These are phyloP conservation scores for Triplophysa siluroides DNA, from an alignment of 2,113 vertebrate species.

Conservation along the genomic window DNA sequence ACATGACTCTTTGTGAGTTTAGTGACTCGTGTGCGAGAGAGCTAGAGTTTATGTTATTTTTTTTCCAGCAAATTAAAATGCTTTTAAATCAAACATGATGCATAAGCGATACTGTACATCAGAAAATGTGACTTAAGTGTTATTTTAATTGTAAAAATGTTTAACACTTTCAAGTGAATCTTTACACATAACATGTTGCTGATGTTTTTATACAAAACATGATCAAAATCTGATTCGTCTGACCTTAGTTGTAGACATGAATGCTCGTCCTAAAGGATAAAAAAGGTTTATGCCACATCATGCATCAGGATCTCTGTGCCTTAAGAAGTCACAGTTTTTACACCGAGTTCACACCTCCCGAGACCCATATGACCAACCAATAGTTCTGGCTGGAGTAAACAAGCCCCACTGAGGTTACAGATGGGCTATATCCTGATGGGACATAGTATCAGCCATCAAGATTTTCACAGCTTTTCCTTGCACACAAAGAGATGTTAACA, in stretches of 20 bases:
- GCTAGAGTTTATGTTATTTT: no score
- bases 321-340: slow-evolving; percentile 37
- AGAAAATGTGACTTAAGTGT: no score
- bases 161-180: no score
- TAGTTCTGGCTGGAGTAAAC: slow-evolving; percentile 22
- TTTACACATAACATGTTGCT: no score
- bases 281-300: neutral
- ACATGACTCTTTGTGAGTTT: neutral
- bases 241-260: neutral
- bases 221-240: neutral
- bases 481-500: slow-evolving; percentile 40
- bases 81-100: no score
- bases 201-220: neutral
- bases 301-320: neutral
- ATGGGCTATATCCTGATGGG: slow-evolving; percentile 22
- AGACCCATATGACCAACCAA: slow-evolving; percentile 13
- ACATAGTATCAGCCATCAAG: slow-evolving; percentile 31
- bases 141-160: no score
- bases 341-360: slow-evolving; percentile 37
- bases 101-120: no score
- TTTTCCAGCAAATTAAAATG: neutral
- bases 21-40: neutral
- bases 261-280: neutral
- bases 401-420: slow-evolving; percentile 23
- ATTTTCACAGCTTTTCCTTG: slow-evolving; percentile 46